Evolutionary conservation across 2,113 vertebrate species (phyloP).

Genomic region (Tragelaphus strepsiceros): DNA sequence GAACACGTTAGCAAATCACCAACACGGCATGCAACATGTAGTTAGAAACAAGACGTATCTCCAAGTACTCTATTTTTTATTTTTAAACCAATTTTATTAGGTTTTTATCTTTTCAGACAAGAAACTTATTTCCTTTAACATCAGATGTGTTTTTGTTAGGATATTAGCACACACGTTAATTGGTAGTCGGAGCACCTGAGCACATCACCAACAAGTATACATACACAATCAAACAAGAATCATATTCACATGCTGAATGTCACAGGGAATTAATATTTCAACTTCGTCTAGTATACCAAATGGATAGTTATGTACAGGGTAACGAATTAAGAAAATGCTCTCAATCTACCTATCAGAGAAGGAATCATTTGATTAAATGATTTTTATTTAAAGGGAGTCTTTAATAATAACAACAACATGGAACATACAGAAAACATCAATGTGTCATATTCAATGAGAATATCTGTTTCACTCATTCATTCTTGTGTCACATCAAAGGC

Average conservation of each 20-base stretch:
- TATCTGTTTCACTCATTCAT: slow-evolving; percentile 73
- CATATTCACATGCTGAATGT: slow-evolving; percentile 94
- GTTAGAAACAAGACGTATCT: slow-evolving; percentile 92
- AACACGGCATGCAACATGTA: slow-evolving; percentile 97
- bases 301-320: slow-evolving; percentile 91
- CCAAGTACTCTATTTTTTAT: slow-evolving; percentile 79
- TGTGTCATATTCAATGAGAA: slow-evolving; percentile 77
- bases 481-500: slow-evolving; percentile 70
- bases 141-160: slow-evolving; percentile 71
- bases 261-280: slow-evolving; percentile 84
- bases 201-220: slow-evolving; percentile 88
- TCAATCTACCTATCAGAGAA: slow-evolving; percentile 80
- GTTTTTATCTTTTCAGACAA: slow-evolving; percentile 77
- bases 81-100: slow-evolving; percentile 75
- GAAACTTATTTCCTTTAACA: slow-evolving; percentile 77
- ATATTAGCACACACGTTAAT: slow-evolving; percentile 85
- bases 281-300: slow-evolving; percentile 86
- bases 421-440: slow-evolving; percentile 74
- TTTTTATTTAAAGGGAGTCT: slow-evolving; percentile 73
- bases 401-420: slow-evolving; percentile 69
- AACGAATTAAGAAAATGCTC: slow-evolving; percentile 86
- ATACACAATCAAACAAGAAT: slow-evolving; percentile 85
- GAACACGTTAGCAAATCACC: slow-evolving; percentile 87
- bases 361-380: slow-evolving; percentile 73
- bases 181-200: slow-evolving; percentile 84